Percentiles rank a stretch among this genome's conserved stretches.
Evolutionary conservation across 1,140 invertebrate genomes (phyloP).

Genomic region (Samia ricini): DNA sequence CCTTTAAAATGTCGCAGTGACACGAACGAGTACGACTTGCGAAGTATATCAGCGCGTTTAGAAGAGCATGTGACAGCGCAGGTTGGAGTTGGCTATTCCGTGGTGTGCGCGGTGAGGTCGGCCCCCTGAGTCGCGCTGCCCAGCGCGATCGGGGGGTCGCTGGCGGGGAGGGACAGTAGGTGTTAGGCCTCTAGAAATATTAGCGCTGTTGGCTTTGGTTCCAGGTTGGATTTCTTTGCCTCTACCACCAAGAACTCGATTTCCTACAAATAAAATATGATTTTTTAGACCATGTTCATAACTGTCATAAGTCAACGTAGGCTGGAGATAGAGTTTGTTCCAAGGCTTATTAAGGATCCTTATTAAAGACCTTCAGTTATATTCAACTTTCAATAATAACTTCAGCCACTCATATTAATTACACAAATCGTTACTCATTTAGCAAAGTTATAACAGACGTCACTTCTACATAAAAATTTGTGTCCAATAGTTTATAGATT

Average conservation of each 20-base stretch:
- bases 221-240: conserved; percentile 92
- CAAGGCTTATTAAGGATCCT: too few relatives aligned
- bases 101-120: conserved; percentile 80
- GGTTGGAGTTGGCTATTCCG: conserved; percentile 78
- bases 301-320: not conserved
- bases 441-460: not conserved
- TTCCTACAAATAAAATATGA: conserved; percentile 72
- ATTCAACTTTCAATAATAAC: not conserved
- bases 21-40: not conserved
- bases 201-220: conserved; percentile 91
- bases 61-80: conserved; percentile 78
- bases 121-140: conserved; percentile 78
- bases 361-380: not conserved
- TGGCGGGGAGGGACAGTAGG: conserved; percentile 87
- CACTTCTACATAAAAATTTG: not conserved
- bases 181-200: conserved; percentile 94
- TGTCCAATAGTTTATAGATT: not conserved
- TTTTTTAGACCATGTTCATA: not conserved
- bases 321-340: too few relatives aligned
- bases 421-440: not conserved
- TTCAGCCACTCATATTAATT: too few relatives aligned
- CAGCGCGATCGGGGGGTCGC: conserved; percentile 83
- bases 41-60: conserved; percentile 31
- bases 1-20: not conserved
- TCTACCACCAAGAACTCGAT: conserved; percentile 94